A percentile compares a stretch with the other conserved stretches of the same genome.
Conservation (phyloP, 2,113 vertebrate genomes). For the Collichthys lucidus region DNA sequence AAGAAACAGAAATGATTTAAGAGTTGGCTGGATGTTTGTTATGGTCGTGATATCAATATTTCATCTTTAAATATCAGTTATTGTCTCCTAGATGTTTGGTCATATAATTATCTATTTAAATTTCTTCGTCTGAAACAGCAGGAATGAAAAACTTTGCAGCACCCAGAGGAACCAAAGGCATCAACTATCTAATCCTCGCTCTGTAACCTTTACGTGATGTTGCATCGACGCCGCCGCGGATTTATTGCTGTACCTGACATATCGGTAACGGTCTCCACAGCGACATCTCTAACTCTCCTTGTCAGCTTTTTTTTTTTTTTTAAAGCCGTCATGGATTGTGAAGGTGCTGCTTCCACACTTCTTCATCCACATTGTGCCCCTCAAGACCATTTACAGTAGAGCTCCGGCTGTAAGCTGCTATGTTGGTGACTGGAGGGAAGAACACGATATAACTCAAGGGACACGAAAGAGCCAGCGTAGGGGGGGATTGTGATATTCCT, state of each 20-base stretch:
- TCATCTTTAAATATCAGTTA: too few relatives aligned
- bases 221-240: constrained; percentile 6
- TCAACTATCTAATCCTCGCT: constrained; percentile 21
- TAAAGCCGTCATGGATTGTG: constrained; percentile 42
- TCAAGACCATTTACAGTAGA: constrained; percentile 60
- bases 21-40: too few relatives aligned
- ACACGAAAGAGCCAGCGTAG: constrained; percentile 14
- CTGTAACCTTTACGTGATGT: neutral
- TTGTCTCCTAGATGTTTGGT: neutral
- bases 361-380: constrained; percentile 51
- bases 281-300: constrained; percentile 35
- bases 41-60: too few relatives aligned
- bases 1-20: neutral
- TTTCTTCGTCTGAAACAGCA: neutral
- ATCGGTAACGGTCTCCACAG: constrained; percentile 24
- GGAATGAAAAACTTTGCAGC: neutral
- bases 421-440: constrained; percentile 43
- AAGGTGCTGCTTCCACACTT: constrained; percentile 56
- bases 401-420: constrained; percentile 41
- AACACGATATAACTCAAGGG: constrained; percentile 50
- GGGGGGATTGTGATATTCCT: constrained; percentile 21
- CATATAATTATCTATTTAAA: neutral
- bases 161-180: neutral
- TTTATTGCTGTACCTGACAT: constrained; percentile 41
- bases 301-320: constrained; percentile 37